Conservation (phyloP, 2,113 vertebrate genomes). For the Sylvietta virens region DNA sequence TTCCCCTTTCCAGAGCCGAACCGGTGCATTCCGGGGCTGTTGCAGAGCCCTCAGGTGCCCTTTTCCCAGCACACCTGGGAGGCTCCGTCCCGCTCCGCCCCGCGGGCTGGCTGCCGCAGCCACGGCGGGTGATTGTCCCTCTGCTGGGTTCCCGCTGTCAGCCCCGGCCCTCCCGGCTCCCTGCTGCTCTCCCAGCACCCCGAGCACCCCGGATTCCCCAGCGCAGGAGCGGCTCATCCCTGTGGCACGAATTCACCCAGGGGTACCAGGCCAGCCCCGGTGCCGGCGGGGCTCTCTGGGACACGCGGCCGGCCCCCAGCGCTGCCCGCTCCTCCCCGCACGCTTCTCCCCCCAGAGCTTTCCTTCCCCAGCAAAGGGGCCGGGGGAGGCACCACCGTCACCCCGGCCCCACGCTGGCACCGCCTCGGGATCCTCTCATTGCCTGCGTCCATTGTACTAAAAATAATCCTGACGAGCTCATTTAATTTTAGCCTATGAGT, state of each 20-base stretch:
- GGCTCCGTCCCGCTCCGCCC: rapidly evolving
- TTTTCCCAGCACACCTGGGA: not conserved
- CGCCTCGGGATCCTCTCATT: not conserved
- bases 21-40: rapidly evolving
- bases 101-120: rapidly evolving
- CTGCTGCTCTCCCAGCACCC: not conserved
- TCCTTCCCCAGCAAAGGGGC: too few species aligned
- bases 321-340: rapidly evolving
- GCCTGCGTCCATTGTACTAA: not conserved
- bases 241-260: rapidly evolving
- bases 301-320: rapidly evolving
- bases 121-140: rapidly evolving
- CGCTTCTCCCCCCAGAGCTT: rapidly evolving
- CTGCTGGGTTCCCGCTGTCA: not conserved
- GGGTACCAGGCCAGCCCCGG: not conserved
- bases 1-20: not conserved
- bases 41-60: rapidly evolving
- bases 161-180: too few species aligned
- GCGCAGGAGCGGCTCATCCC: rapidly evolving
- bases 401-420: not conserved
- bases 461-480: not conserved
- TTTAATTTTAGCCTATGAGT: slow-evolving; percentile 40
- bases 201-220: rapidly evolving
- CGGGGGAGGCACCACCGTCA: rapidly evolving
- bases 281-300: too few species aligned